These are phyloP conservation scores for Heliconius himera DNA, from an alignment of 1,140 invertebrate genomes.

Conservation along the genomic window DNA sequence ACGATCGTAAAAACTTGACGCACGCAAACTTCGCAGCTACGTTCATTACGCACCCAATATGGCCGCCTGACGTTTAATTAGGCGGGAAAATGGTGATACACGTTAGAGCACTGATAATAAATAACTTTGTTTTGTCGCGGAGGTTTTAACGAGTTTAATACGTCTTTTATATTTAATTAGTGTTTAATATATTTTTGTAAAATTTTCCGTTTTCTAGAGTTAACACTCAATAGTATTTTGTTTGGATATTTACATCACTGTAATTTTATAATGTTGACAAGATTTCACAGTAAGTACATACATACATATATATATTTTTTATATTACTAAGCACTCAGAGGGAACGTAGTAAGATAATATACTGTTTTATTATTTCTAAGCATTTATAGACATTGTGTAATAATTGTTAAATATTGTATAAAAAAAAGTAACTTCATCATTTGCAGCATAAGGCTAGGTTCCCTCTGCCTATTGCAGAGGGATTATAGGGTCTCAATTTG, in stretches of 20 bases:
- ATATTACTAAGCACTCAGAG: no score
- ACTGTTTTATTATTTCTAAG: no score
- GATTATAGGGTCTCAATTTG: no score
- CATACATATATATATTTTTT: no score
- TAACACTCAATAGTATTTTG: not conserved
- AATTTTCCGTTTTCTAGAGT: not conserved
- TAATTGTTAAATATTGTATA: no score
- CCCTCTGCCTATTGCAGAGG: no score
- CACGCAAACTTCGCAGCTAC: conserved; percentile 36
- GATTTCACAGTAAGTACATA: no score
- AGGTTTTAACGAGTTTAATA: conserved; percentile 11
- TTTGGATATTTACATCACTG: not conserved
- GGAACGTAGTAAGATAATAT: no score
- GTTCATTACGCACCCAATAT: conserved; percentile 52
- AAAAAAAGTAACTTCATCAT: no score
- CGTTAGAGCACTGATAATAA: conserved; percentile 29
- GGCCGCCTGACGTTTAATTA: conserved; percentile 68
- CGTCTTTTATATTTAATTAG: not conserved
- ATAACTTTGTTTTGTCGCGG: conserved; percentile 28
- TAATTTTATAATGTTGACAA: no score
- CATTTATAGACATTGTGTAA: no score
- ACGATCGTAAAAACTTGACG: conserved; percentile 38
- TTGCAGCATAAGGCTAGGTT: no score
- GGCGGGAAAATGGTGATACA: conserved; percentile 50
- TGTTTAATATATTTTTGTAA: not conserved